These are phyloP conservation scores for Myotis planiceps DNA, from an alignment of 2,797 vertebrate genomes.

Conservation along the genomic window DNA sequence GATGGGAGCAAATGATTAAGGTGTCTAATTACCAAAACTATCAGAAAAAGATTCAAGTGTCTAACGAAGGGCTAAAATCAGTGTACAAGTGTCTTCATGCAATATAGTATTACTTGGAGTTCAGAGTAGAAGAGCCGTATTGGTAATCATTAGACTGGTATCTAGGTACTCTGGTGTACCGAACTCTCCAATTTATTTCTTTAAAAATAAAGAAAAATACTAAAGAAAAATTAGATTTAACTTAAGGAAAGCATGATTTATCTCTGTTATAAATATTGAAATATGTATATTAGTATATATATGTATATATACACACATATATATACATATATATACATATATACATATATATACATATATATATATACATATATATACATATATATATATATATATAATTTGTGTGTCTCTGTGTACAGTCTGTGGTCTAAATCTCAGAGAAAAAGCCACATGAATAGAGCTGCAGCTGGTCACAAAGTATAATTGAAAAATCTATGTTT, in stretches of 20 bases:
- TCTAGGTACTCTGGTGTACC: neutral
- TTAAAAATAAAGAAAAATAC: neutral
- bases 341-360: neutral
- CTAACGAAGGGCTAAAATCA: neutral
- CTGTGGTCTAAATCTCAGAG: neutral
- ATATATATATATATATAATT: neutral
- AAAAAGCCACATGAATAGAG: neutral
- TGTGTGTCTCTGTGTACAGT: neutral
- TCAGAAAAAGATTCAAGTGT: neutral
- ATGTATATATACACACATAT: neutral
- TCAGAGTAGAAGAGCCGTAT: neutral
- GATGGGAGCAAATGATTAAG: neutral
- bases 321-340: neutral
- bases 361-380: too few relatives aligned
- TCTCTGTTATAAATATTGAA: neutral
- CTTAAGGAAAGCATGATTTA: neutral
- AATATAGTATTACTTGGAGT: neutral
- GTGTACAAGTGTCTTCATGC: neutral
- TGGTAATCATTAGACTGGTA: neutral
- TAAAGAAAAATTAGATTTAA: neutral
- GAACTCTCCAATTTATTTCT: neutral
- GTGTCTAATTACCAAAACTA: neutral
- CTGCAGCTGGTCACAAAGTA: neutral
- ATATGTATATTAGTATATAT: too few relatives aligned
- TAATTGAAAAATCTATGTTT: neutral